phyloP scores from a whole-genome alignment of 2,797 vertebrate genomes.

The Decapterus maruadsi region DNA sequence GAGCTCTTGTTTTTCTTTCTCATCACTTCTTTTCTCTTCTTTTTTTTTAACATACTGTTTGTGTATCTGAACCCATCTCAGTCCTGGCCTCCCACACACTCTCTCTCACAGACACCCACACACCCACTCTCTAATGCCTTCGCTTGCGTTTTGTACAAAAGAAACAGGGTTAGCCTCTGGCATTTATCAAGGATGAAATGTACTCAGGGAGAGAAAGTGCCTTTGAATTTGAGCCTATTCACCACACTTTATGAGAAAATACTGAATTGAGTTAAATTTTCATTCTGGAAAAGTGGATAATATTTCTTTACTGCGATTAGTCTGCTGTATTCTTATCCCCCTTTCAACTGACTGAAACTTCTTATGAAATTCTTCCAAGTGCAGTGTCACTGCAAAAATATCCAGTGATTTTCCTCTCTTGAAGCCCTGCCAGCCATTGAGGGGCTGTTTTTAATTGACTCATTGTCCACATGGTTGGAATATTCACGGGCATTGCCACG shows the following conservation, averaged over 20 bases:
- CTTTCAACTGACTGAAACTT: conserved; percentile 63
- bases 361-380: conserved; percentile 63
- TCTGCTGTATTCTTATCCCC: conserved; percentile 58
- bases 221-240: conserved; percentile 68
- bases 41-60: conserved; percentile 14
- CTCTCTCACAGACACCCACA: conserved; percentile 4
- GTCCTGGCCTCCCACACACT: neutral
- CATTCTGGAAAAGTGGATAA: conserved; percentile 53
- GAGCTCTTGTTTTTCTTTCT: conserved; percentile 50
- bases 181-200: conserved; percentile 70
- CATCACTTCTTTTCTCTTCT: conserved; percentile 17
- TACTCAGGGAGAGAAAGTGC: conserved; percentile 53
- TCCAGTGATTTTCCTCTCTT: conserved; percentile 55
- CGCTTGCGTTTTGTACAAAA: conserved; percentile 43
- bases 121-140: conserved; percentile 16
- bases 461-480: conserved; percentile 78
- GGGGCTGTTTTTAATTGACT: conserved; percentile 77
- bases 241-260: conserved; percentile 69
- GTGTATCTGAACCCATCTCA: conserved; percentile 34
- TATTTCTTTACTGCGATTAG: conserved; percentile 61
- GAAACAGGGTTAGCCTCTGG: conserved; percentile 56
- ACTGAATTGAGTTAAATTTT: conserved; percentile 67
- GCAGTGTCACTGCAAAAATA: conserved; percentile 64
- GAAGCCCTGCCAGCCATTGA: conserved; percentile 63
- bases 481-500: conserved; percentile 63